Conservation (phyloP, 2,113 vertebrate species). For the Podarcis cretensis region DNA sequence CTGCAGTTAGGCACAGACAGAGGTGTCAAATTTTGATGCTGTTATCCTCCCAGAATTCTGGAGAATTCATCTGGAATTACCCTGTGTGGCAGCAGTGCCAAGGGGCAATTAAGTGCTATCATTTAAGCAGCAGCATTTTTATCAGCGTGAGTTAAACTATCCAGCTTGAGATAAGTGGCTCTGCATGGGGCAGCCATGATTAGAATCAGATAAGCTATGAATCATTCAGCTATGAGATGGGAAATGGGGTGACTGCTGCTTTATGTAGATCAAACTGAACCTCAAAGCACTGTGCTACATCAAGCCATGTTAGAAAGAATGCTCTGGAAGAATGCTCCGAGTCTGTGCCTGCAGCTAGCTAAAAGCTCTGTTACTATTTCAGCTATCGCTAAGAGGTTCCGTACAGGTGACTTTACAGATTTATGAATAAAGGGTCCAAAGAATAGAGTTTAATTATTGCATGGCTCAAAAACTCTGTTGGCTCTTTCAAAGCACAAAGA, state of each 20-base stretch:
- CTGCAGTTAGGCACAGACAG: not conserved
- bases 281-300: conserved; percentile 25
- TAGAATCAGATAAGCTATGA: conserved; percentile 12
- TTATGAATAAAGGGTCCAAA: not conserved
- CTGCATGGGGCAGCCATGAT: not conserved
- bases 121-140: not conserved
- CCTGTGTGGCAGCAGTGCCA: not conserved
- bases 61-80: not conserved
- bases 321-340: conserved; percentile 18
- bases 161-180: conserved; percentile 8
- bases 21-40: not conserved
- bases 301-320: not conserved
- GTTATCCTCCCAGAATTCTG: conserved; percentile 16
- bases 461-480: not conserved
- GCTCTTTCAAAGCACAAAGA: not conserved
- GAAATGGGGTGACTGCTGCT: not conserved
- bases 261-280: conserved; percentile 1
- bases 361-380: not conserved
- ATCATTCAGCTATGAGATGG: conserved; percentile 6
- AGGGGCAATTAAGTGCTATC: conserved; percentile 15
- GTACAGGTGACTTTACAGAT: not conserved
- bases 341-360: conserved; percentile 5
- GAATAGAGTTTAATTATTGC: not conserved
- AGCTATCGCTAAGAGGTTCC: not conserved
- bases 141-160: not conserved